These are phyloP conservation scores for Aix galericulata DNA, from an alignment of 2,113 vertebrate genomes.

Conservation along the genomic window DNA sequence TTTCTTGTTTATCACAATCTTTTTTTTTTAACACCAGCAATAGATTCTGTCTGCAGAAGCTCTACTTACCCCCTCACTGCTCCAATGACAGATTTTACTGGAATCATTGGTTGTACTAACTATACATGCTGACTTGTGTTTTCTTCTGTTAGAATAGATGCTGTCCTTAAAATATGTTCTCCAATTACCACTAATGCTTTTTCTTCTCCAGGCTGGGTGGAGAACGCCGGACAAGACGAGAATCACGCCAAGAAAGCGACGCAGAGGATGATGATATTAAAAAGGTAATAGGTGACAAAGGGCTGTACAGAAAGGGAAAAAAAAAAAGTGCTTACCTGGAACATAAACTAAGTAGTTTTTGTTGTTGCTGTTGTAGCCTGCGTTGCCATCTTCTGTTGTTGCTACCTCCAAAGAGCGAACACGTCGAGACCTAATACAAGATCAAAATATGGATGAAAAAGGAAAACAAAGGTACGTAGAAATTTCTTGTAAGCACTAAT, in stretches of 20 bases:
- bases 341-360: neutral
- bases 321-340: neutral
- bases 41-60: neutral
- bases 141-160: neutral
- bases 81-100: neutral
- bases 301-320: neutral
- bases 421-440: slow-evolving; percentile 98
- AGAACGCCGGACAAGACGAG: slow-evolving; percentile 95
- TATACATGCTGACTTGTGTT: neutral
- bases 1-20: neutral
- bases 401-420: slow-evolving; percentile 99
- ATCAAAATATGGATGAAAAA: slow-evolving; percentile 98
- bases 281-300: slow-evolving; percentile 80
- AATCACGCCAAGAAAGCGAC: slow-evolving; percentile 96
- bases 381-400: slow-evolving; percentile 98
- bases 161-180: neutral
- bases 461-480: slow-evolving; percentile 92
- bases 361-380: slow-evolving; percentile 79
- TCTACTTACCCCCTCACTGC: neutral
- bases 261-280: slow-evolving; percentile 98
- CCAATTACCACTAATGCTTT: neutral
- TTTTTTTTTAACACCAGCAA: neutral
- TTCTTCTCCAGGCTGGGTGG: slow-evolving; percentile 87
- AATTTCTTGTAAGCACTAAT: fast-evolving
- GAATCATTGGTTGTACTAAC: neutral